Evolutionary conservation across 2,113 vertebrate species (phyloP).

Genomic region (Oncorhynchus clarkii): DNA sequence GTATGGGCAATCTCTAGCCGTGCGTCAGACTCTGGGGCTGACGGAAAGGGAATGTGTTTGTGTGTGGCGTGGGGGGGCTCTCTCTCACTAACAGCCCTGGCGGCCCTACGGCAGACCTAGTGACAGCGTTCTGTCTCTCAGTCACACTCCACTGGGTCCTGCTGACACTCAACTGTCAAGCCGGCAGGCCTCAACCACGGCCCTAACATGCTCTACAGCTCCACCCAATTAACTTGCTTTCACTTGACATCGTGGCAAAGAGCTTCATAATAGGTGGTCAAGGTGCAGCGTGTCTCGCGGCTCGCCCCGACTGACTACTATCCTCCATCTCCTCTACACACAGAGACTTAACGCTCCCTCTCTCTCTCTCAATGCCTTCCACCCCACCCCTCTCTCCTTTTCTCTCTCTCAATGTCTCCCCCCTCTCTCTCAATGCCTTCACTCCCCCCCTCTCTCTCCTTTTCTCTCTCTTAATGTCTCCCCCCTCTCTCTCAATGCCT

Average conservation of each 20-base stretch:
- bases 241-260: conserved; percentile 96
- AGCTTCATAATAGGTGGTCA: conserved; percentile 99
- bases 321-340: conserved; percentile 51
- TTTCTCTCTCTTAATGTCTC: too few relatives aligned
- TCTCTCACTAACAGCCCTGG: conserved; percentile 76
- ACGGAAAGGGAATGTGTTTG: conserved; percentile 54
- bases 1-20: neutral
- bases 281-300: conserved; percentile 87
- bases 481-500: too few relatives aligned
- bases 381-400: neutral
- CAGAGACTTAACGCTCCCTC: neutral
- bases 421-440: neutral
- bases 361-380: conserved; percentile 36
- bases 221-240: conserved; percentile 99
- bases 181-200: conserved; percentile 87
- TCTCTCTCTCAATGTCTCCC: neutral
- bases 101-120: conserved; percentile 84
- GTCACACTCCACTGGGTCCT: conserved; percentile 94
- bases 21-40: conserved; percentile 41
- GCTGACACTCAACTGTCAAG: conserved; percentile 98
- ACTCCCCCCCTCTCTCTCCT: neutral
- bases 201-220: conserved; percentile 99
- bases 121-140: conserved; percentile 99
- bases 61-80: conserved; percentile 41
- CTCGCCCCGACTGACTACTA: conserved; percentile 68